Conservation (phyloP, 2,113 vertebrate genomes). For the Dicaeum eximium region DNA sequence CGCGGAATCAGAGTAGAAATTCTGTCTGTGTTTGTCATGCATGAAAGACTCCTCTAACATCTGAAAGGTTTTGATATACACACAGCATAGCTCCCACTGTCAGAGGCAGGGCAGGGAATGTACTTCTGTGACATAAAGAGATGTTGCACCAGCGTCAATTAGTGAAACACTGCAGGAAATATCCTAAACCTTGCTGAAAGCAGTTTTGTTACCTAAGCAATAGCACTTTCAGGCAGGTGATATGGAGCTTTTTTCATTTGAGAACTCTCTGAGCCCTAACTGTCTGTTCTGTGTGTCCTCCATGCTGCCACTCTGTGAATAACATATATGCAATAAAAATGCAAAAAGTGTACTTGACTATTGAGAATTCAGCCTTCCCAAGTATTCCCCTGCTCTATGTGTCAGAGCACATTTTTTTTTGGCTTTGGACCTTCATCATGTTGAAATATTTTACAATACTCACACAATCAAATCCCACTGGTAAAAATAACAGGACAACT, state of each 20-base stretch:
- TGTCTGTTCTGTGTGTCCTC: background rate
- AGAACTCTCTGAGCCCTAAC: background rate
- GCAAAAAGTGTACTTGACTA: background rate
- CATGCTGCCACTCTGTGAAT: background rate
- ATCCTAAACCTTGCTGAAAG: background rate
- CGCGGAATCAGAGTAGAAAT: background rate
- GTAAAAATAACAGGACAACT: background rate
- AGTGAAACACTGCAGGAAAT: background rate
- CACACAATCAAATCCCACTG: background rate
- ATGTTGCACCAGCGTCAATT: background rate
- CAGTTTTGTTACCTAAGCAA: background rate
- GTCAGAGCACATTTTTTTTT: background rate
- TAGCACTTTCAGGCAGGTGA: background rate
- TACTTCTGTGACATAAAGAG: background rate
- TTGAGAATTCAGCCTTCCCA: background rate
- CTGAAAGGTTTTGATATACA: background rate
- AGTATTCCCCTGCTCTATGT: background rate
- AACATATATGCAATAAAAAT: background rate
- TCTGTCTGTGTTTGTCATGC: background rate
- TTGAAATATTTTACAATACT: background rate
- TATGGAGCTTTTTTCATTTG: background rate
- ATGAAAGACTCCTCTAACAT: background rate
- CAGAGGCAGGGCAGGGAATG: background rate
- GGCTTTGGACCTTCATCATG: background rate
- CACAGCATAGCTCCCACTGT: background rate